Percentiles rank a stretch among this genome's conserved stretches.
Evolutionary conservation across 2,888 invertebrate species (phyloP).

Genomic region (Pocota personata): DNA sequence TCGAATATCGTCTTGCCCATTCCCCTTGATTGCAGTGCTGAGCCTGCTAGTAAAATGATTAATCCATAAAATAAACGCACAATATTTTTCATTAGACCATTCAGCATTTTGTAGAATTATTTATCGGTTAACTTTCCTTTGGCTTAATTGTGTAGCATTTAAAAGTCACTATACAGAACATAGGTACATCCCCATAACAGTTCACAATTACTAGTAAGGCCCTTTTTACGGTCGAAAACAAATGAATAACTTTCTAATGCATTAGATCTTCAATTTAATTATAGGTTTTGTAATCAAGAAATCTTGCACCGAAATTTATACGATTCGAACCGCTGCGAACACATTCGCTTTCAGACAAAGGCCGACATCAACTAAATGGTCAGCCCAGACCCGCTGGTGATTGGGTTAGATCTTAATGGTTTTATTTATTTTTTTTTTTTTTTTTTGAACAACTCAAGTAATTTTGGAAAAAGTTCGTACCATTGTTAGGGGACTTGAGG

Average conservation of each 20-base stretch:
- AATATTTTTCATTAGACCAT: not conserved
- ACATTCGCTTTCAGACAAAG: slow-evolving; percentile 51
- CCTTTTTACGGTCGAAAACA: not conserved
- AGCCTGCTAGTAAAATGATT: not conserved
- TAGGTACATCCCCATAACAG: slow-evolving; percentile 11
- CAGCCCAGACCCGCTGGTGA: slow-evolving; percentile 25
- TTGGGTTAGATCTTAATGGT: slow-evolving; percentile 24
- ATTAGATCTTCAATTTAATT: slow-evolving; percentile 29
- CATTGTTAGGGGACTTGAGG: slow-evolving; percentile 4
- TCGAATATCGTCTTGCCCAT: slow-evolving; percentile 13
- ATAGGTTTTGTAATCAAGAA: not conserved
- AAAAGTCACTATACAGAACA: slow-evolving; percentile 20
- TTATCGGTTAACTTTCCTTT: slow-evolving; percentile 3
- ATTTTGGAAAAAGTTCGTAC: slow-evolving; percentile 22
- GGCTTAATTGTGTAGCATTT: not conserved
- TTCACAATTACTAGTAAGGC: not conserved
- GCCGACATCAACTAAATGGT: slow-evolving; percentile 45
- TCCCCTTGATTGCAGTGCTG: not conserved
- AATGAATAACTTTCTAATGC: slow-evolving; percentile 38
- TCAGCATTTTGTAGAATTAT: slow-evolving; percentile 25
- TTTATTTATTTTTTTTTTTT: slow-evolving; percentile 11
- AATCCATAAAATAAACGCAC: slow-evolving; percentile 14
- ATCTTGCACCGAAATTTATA: not conserved
- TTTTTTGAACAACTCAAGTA: slow-evolving; percentile 21
- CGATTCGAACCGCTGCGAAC: not conserved